phyloP scores from a whole-genome alignment of 2,797 vertebrate species.

The Oceanodroma leucorhoa region DNA sequence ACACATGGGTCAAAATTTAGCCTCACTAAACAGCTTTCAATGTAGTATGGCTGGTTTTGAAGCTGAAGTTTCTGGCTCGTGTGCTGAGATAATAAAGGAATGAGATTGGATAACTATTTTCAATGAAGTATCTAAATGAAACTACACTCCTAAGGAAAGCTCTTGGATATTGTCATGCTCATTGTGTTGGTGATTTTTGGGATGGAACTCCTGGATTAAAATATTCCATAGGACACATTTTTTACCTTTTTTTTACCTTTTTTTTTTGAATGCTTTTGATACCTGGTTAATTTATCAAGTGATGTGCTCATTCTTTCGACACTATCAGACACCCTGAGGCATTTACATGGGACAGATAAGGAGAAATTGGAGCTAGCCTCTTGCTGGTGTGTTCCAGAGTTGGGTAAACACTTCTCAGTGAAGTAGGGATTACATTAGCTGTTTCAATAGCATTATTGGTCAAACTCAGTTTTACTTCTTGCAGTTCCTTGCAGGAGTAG shows the following conservation, averaged over 20 bases:
- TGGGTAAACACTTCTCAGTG: not conserved
- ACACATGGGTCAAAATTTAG: not conserved
- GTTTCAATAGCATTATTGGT: not conserved
- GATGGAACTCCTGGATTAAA: not conserved
- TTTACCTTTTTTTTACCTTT: accelerated
- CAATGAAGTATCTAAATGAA: not conserved
- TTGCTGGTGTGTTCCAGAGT: not conserved
- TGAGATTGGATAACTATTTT: not conserved
- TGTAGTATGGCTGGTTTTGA: not conserved
- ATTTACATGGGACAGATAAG: not conserved
- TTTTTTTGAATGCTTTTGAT: not conserved
- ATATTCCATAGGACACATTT: not conserved
- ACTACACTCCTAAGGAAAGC: not conserved
- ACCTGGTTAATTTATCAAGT: not conserved
- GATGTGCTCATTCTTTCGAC: not conserved
- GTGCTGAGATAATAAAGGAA: not conserved
- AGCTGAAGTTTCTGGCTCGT: not conserved
- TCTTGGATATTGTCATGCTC: not conserved
- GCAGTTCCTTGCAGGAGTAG: not conserved
- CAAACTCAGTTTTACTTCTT: not conserved
- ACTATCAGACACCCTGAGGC: not conserved
- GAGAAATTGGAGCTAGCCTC: not conserved
- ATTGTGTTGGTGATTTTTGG: not conserved
- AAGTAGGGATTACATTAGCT: not conserved
- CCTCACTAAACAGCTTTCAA: not conserved